A percentile compares a stretch with the other conserved stretches of the same genome.
Evolutionary conservation across 30 jellyfish, hydroid and myxozoan species (phyloP).

Genomic region (Cassiopea xamachana): DNA sequence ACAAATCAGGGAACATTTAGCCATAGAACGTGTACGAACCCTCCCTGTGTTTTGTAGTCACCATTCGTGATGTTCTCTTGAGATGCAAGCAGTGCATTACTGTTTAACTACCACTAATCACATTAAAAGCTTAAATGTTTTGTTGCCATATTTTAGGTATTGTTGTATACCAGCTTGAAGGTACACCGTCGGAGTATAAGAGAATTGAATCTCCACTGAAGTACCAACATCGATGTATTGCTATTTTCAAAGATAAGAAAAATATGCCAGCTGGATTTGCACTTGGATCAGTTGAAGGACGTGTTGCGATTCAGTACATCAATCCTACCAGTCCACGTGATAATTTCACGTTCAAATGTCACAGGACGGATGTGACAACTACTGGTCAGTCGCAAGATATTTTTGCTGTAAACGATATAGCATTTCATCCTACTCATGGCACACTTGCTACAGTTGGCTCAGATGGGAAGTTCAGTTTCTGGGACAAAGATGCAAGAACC

Average conservation of each 20-base stretch:
- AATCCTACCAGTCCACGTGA: conserved; percentile 91
- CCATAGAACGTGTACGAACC: too few relatives aligned
- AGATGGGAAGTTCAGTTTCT: conserved; percentile 96
- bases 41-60: too few relatives aligned
- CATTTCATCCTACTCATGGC: conserved; percentile 96
- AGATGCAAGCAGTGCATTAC: too few relatives aligned
- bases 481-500: conserved; percentile 99
- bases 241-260: conserved; percentile 90
- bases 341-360: conserved; percentile 95
- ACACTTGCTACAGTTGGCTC: conserved; percentile 97
- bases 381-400: conserved; percentile 85
- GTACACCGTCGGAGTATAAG: conserved; percentile 86
- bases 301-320: conserved; percentile 95
- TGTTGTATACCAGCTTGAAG: conserved; percentile 79
- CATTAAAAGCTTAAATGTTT: not conserved
- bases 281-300: conserved; percentile 95
- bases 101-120: not conserved
- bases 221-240: conserved; percentile 89
- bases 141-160: conserved; percentile 13
- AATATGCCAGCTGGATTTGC: conserved; percentile 94
- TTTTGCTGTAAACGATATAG: conserved; percentile 93
- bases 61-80: too few relatives aligned
- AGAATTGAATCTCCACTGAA: conserved; percentile 86
- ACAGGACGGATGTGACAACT: conserved; percentile 87
- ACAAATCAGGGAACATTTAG: too few relatives aligned